These are phyloP conservation scores for Gallinago stenura DNA, from an alignment of 2,797 vertebrate genomes.

Conservation along the genomic window DNA sequence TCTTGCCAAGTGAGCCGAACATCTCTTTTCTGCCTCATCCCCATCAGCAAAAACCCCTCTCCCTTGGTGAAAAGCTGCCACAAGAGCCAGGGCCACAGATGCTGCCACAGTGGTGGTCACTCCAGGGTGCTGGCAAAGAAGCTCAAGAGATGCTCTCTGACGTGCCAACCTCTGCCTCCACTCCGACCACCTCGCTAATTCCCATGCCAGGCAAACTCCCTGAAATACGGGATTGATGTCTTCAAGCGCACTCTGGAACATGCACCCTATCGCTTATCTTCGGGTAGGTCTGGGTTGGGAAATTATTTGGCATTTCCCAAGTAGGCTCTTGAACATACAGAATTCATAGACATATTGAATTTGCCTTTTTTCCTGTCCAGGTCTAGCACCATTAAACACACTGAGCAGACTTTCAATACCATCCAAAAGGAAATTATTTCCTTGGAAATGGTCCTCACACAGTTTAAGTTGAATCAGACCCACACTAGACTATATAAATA, in stretches of 20 bases:
- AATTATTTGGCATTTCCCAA: constrained; percentile 11
- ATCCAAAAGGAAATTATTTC: constrained; percentile 33
- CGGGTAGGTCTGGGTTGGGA: not conserved
- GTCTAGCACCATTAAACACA: constrained; percentile 52
- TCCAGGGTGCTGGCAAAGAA: accelerated
- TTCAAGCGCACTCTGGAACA: not conserved
- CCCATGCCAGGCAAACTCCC: not conserved
- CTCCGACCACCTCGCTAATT: not conserved
- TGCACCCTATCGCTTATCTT: not conserved
- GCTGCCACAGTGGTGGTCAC: accelerated
- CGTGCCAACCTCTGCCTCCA: not conserved
- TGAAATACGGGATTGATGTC: accelerated
- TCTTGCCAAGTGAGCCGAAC: not conserved
- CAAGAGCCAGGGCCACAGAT: accelerated
- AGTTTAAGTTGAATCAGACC: constrained; percentile 6
- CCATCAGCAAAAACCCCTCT: not conserved
- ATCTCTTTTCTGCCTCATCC: not conserved
- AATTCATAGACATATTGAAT: not conserved
- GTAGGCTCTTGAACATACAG: not conserved
- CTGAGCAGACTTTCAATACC: constrained; percentile 23
- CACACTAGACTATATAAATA: not conserved
- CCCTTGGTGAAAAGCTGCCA: not conserved
- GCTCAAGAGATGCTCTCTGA: not conserved
- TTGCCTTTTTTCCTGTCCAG: constrained; percentile 60
- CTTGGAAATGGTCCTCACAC: not conserved